phyloP scores from a whole-genome alignment of 2,888 invertebrate genomes.

The Invenusta paracnida region DNA sequence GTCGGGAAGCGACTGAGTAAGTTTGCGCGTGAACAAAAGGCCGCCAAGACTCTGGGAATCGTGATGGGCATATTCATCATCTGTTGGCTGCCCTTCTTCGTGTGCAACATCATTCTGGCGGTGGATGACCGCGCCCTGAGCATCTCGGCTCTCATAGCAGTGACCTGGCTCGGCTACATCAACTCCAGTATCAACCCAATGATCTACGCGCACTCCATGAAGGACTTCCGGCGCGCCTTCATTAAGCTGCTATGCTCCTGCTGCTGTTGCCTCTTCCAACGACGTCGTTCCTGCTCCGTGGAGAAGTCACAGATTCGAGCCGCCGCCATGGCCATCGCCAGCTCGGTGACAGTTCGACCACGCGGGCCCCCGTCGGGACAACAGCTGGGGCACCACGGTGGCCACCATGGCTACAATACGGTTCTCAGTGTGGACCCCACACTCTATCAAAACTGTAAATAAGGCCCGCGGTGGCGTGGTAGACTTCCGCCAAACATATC shows the following conservation, averaged over 20 bases:
- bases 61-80: constrained; percentile 94
- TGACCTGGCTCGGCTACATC: constrained; percentile 60
- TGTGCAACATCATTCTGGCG: constrained; percentile 83
- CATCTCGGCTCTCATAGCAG: constrained; percentile 54
- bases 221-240: constrained; percentile 84
- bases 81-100: constrained; percentile 95
- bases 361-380: background rate
- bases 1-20: constrained; percentile 68
- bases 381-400: too few relatives aligned
- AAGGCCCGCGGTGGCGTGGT: too few relatives aligned
- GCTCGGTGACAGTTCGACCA: background rate
- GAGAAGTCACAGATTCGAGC: background rate
- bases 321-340: background rate
- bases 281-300: background rate
- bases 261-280: constrained; percentile 28
- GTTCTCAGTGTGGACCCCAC: too few relatives aligned
- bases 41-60: constrained; percentile 90
- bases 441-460: too few relatives aligned
- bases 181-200: constrained; percentile 68
- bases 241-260: constrained; percentile 74
- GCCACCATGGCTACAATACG: too few relatives aligned
- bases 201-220: constrained; percentile 93
- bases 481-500: too few relatives aligned
- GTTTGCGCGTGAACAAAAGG: constrained; percentile 93
- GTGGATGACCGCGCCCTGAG: constrained; percentile 69